Conservation (phyloP, 2,888 invertebrate species). For the Lepidocyrtoides sp. region DNA sequence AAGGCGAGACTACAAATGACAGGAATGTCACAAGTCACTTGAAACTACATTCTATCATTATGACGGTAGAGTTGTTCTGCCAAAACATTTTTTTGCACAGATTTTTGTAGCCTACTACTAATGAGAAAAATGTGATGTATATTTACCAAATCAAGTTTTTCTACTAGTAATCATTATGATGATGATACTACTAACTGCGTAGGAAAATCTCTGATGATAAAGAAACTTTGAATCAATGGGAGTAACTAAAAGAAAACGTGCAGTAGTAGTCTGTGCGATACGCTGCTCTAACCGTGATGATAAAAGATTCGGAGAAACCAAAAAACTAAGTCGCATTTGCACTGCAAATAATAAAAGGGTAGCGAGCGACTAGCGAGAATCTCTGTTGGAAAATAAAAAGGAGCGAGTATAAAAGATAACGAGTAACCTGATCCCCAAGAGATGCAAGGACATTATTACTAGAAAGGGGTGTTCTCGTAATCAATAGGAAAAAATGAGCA, state of each 20-base stretch:
- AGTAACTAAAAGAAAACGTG: background rate
- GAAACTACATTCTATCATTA: too few relatives aligned
- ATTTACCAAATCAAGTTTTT: background rate
- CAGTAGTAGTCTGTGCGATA: background rate
- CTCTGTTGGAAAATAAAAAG: background rate
- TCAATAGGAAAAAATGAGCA: slow-evolving; percentile 8
- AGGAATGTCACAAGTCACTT: background rate
- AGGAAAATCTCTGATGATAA: too few relatives aligned
- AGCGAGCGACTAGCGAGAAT: background rate
- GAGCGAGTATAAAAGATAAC: background rate
- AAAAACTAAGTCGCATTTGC: too few relatives aligned
- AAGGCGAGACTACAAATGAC: slow-evolving; percentile 19
- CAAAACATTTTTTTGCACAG: background rate
- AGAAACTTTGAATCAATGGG: background rate
- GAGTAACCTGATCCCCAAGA: slow-evolving; percentile 15
- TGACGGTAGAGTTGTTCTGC: too few relatives aligned
- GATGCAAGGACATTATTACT: slow-evolving; percentile 9
- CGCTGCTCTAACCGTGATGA: too few relatives aligned
- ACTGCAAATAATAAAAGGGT: background rate
- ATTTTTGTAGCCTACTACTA: background rate
- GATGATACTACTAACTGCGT: too few relatives aligned
- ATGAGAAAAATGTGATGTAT: background rate
- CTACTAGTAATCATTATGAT: too few relatives aligned
- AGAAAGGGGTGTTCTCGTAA: background rate
- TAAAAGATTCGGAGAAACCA: too few relatives aligned